phyloP scores from a whole-genome alignment of 1,140 invertebrate species.

The Pantala flavescens region DNA sequence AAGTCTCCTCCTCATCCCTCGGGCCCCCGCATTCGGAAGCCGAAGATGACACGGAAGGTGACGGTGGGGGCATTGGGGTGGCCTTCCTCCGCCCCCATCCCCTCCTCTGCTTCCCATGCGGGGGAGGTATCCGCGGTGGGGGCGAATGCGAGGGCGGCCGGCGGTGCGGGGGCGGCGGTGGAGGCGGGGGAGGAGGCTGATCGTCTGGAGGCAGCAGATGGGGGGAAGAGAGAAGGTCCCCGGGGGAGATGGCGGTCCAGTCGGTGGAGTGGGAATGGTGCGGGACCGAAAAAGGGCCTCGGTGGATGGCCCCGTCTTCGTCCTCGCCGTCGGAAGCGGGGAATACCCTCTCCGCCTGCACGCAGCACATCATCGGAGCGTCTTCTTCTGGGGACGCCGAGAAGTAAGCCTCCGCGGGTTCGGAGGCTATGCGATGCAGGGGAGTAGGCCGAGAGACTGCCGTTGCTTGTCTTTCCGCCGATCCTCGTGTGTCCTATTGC shows the following conservation, averaged over 20 bases:
- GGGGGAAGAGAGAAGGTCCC: constrained; percentile 18
- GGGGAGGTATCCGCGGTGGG: neutral
- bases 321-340: constrained; percentile 27
- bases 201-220: neutral
- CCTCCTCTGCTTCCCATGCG: neutral
- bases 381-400: too few species aligned
- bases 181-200: constrained; percentile 8
- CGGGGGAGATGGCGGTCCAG: constrained; percentile 16
- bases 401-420: too few species aligned
- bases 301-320: constrained; percentile 19
- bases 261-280: constrained; percentile 15
- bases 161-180: neutral
- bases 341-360: constrained; percentile 27
- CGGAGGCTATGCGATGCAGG: too few species aligned
- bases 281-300: constrained; percentile 5
- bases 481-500: too few species aligned
- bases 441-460: too few species aligned
- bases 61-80: neutral
- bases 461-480: too few species aligned
- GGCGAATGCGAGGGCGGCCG: neutral
- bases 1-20: neutral
- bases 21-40: neutral
- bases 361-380: constrained; percentile 25
- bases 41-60: neutral
- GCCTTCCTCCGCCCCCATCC: neutral